Conservation (phyloP, 2,888 invertebrate genomes). For the Dromius quadrimaculatus region DNA sequence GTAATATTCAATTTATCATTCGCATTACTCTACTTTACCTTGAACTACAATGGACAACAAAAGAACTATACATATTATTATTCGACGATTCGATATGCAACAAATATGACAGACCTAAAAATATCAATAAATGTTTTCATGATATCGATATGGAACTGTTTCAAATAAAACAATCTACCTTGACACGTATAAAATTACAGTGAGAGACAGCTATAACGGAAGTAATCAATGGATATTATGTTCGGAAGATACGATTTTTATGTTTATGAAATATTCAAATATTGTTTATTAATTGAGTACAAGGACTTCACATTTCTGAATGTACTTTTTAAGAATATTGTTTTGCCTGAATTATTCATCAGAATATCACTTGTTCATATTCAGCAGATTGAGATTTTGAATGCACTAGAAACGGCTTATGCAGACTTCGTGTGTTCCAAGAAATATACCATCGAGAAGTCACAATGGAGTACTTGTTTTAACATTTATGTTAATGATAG, state of each 20-base stretch:
- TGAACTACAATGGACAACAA: constrained; percentile 38
- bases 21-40: constrained; percentile 33
- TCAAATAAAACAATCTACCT: neutral
- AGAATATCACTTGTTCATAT: too few species aligned
- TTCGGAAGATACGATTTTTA: neutral
- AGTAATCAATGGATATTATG: neutral
- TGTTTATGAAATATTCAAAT: constrained; percentile 12
- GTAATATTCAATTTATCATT: constrained; percentile 28
- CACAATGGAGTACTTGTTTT: too few species aligned
- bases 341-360: too few species aligned
- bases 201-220: neutral
- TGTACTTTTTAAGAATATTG: too few species aligned
- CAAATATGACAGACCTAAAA: too few species aligned
- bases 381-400: too few species aligned
- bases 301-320: constrained; percentile 2
- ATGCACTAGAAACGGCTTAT: too few species aligned
- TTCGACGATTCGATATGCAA: neutral
- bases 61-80: constrained; percentile 3
- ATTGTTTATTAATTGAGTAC: constrained; percentile 1
- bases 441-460: too few species aligned
- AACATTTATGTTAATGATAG: too few species aligned
- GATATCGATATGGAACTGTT: neutral
- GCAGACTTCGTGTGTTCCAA: too few species aligned
- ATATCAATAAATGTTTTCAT: neutral
- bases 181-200: neutral